Conservation (phyloP, 2,797 vertebrate genomes). For the Gobio occitaniae region DNA sequence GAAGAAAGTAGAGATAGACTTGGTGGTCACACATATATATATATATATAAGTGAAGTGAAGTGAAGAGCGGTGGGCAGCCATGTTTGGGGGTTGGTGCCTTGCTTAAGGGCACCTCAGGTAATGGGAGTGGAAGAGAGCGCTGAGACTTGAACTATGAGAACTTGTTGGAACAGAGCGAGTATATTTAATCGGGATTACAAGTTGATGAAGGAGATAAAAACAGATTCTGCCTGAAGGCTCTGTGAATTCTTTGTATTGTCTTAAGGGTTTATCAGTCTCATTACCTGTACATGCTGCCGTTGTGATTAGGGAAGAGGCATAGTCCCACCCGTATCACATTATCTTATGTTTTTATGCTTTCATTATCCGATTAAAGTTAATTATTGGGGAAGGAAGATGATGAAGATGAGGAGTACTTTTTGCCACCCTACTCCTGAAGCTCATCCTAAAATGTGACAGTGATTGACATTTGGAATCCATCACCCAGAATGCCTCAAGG, state of each 20-base stretch:
- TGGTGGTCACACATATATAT: too few species aligned
- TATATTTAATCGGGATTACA: slow-evolving; percentile 19
- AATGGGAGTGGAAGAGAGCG: too few species aligned
- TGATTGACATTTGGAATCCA: slow-evolving; percentile 35
- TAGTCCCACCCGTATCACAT: not conserved
- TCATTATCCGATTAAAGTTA: slow-evolving; percentile 9
- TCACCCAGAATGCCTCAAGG: slow-evolving; percentile 29
- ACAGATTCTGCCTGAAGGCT: slow-evolving; percentile 33
- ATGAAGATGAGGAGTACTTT: not conserved
- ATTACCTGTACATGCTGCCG: slow-evolving; percentile 12
- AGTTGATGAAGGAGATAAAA: slow-evolving; percentile 31
- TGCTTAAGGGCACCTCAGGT: too few species aligned
- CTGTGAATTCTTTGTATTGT: not conserved
- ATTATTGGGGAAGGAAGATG: not conserved
- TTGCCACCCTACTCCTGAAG: not conserved
- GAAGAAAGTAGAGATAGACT: too few species aligned
- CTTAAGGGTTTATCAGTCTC: not conserved
- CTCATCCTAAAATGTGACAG: slow-evolving; percentile 15
- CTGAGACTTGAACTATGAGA: not conserved
- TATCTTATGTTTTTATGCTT: slow-evolving; percentile 3
- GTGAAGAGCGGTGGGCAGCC: too few species aligned
- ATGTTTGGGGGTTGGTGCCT: too few species aligned
- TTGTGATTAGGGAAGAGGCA: not conserved
- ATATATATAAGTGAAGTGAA: too few species aligned
- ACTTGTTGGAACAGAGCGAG: slow-evolving; percentile 12